Evolutionary conservation across 2,113 vertebrate genomes (phyloP).

Genomic region (Dasypus novemcinctus): DNA sequence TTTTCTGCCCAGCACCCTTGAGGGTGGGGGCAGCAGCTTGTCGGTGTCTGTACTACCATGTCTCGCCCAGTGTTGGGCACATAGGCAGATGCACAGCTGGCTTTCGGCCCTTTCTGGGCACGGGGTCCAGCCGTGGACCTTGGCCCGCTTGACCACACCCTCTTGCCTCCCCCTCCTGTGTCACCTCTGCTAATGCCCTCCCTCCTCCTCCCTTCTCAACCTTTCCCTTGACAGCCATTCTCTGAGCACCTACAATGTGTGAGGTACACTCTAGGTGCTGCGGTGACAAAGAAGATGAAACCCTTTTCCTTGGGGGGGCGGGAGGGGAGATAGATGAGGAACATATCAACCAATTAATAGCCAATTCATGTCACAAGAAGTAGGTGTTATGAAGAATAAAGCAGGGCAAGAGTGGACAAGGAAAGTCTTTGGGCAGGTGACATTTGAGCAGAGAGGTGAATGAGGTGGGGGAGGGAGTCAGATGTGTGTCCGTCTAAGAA

Average conservation of each 20-base stretch:
- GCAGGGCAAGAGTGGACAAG: neutral
- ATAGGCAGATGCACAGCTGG: too few relatives aligned
- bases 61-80: rapidly evolving
- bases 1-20: neutral
- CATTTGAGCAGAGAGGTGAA: neutral
- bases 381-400: neutral
- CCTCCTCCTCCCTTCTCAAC: neutral
- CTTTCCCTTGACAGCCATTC: neutral
- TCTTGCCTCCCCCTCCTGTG: neutral
- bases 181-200: neutral
- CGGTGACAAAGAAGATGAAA: neutral
- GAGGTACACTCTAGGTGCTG: neutral
- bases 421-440: neutral
- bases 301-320: neutral
- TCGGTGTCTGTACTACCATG: rapidly evolving
- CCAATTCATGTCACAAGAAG: neutral
- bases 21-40: neutral
- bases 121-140: neutral
- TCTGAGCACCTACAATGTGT: neutral
- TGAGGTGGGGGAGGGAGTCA: neutral
- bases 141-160: neutral
- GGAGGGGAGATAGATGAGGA: neutral
- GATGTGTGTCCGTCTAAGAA: neutral
- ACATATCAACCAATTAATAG: neutral
- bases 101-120: neutral